Evolutionary conservation across 2,797 vertebrate species (phyloP).

Genomic region (Otolemur crassicaudatus): DNA sequence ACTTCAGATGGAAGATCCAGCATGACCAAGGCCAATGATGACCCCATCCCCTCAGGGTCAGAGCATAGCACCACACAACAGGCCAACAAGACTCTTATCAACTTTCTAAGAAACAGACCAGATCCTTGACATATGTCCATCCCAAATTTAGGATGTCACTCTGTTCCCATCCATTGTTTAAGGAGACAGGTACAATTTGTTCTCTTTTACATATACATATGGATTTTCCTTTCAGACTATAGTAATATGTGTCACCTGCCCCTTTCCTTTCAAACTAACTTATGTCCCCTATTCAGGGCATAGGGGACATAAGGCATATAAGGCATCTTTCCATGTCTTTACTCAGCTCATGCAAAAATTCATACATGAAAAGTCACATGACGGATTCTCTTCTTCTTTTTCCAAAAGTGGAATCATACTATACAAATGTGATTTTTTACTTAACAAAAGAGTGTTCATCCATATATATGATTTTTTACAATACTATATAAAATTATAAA

Average conservation of each 20-base stretch:
- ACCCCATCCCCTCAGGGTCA: no score
- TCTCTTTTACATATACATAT: background rate
- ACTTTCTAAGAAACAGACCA: background rate
- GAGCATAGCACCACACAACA: background rate
- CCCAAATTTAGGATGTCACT: background rate
- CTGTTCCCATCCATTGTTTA: background rate
- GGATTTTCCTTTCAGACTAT: background rate
- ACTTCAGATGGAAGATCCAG: background rate
- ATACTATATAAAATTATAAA: conserved; percentile 39
- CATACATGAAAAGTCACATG: background rate
- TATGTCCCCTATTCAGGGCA: background rate
- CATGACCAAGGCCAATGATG: background rate
- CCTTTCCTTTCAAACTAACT: background rate
- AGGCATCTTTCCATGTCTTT: background rate
- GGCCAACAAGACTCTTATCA: background rate
- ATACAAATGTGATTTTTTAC: background rate
- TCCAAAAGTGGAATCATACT: background rate
- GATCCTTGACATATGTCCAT: background rate
- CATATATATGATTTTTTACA: background rate
- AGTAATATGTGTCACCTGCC: background rate
- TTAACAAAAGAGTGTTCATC: background rate
- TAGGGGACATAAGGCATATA: no score
- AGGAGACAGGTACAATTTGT: background rate
- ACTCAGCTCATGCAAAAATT: background rate
- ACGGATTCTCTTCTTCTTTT: background rate